Conservation (phyloP, 2,797 vertebrate species). For the Lates japonicus region DNA sequence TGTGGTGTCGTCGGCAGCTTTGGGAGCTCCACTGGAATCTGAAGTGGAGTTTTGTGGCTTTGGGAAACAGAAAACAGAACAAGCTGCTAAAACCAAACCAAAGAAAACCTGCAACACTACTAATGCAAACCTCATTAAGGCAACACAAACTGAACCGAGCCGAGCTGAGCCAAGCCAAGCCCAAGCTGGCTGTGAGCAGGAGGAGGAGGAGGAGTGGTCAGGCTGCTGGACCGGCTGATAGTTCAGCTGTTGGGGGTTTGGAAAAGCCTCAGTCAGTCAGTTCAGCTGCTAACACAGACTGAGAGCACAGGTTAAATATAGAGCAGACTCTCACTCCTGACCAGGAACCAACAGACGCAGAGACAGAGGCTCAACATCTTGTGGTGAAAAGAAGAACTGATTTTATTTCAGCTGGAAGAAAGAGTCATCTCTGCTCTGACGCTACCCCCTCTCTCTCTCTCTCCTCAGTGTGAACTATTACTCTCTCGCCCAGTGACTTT, state of each 20-base stretch:
- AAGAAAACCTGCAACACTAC: background rate
- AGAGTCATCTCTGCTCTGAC: constrained; percentile 65
- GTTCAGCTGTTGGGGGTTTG: constrained; percentile 83
- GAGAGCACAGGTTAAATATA: constrained; percentile 97
- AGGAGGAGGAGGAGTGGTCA: constrained; percentile 43
- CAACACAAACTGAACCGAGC: background rate
- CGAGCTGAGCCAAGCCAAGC: background rate
- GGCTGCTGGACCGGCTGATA: constrained; percentile 42
- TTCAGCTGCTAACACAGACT: constrained; percentile 93
- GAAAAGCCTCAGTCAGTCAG: constrained; percentile 85
- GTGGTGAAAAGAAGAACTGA: constrained; percentile 69
- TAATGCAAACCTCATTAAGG: constrained; percentile 8
- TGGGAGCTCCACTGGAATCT: background rate
- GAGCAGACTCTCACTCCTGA: constrained; percentile 84
- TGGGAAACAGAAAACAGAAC: background rate
- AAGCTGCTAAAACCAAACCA: constrained; percentile 1
- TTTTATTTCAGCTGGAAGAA: constrained; percentile 84
- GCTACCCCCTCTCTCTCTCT: constrained; percentile 34
- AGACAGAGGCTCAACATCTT: constrained; percentile 19
- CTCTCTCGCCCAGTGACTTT: constrained; percentile 63
- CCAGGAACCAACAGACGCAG: constrained; percentile 72
- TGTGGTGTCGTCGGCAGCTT: background rate
- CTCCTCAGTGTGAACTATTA: constrained; percentile 29
- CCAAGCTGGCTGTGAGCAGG: constrained; percentile 29
- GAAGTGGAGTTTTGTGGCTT: constrained; percentile 4